Percentiles rank a stretch among this genome's conserved stretches.
Evolutionary conservation across 1,140 invertebrate genomes (phyloP).

Genomic region (Nymphalis io): DNA sequence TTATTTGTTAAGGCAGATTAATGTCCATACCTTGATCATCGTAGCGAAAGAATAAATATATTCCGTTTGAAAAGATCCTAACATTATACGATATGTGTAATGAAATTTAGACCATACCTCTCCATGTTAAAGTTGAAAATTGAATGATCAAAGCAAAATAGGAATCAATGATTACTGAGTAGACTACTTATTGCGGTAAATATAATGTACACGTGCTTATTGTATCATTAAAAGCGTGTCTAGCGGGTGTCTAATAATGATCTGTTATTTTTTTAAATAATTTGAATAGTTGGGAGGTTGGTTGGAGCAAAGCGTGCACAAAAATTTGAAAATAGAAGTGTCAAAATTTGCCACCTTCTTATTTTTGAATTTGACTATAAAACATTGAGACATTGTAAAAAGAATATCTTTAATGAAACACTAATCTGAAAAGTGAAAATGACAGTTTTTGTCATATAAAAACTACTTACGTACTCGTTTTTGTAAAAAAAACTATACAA

Average conservation of each 20-base stretch:
- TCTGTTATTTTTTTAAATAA: neutral
- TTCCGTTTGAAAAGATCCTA: neutral
- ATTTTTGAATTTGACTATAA: no score
- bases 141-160: neutral
- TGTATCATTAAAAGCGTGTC: slow-evolving; percentile 6
- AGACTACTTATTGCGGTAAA: slow-evolving; percentile 23
- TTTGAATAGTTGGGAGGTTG: no score
- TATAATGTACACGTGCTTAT: slow-evolving; percentile 35
- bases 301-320: no score
- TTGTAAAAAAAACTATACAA: no score
- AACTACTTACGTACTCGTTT: no score
- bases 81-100: neutral
- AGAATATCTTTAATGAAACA: no score
- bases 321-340: no score
- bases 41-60: slow-evolving; percentile 14
- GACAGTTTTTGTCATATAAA: no score
- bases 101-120: neutral
- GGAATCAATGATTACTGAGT: slow-evolving; percentile 2
- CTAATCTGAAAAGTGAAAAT: no score
- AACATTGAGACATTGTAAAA: no score
- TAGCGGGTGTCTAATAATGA: neutral
- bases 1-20: slow-evolving; percentile 36
- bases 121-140: neutral
- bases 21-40: slow-evolving; percentile 7
- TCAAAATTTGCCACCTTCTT: no score